Percentiles rank a stretch among this genome's conserved stretches.
These are phyloP conservation scores for Cephus pulcher DNA, from an alignment of 2,888 invertebrate genomes.

Conservation along the genomic window DNA sequence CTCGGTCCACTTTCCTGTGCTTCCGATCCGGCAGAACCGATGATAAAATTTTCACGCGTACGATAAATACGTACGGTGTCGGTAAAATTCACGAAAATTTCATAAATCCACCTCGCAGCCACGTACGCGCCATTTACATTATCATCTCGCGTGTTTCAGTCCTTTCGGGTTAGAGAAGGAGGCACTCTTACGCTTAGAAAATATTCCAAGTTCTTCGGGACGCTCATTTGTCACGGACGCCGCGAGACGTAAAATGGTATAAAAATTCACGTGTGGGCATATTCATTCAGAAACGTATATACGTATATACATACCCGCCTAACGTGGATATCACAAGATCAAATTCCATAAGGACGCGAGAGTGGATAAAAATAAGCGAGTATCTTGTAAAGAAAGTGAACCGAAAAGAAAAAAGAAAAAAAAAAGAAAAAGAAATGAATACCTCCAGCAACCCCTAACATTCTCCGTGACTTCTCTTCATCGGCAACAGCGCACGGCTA, in stretches of 20 bases:
- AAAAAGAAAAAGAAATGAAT: background rate
- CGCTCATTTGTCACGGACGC: background rate
- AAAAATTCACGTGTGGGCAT: background rate
- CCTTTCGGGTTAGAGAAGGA: background rate
- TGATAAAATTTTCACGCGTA: background rate
- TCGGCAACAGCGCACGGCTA: background rate
- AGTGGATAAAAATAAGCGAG: background rate
- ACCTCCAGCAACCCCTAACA: background rate
- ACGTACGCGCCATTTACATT: background rate
- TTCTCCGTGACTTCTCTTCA: background rate
- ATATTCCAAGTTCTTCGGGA: background rate
- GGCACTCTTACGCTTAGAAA: background rate
- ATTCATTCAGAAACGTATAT: background rate
- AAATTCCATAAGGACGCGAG: background rate
- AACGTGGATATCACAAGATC: background rate
- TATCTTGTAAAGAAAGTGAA: background rate
- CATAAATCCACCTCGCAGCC: too few species aligned
- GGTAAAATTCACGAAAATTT: background rate
- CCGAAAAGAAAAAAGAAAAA: too few species aligned
- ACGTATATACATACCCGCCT: background rate
- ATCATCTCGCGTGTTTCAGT: background rate
- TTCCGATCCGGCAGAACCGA: background rate
- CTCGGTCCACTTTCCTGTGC: background rate
- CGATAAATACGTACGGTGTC: background rate
- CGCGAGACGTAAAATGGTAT: background rate